Evolutionary conservation across 1,140 invertebrate genomes (phyloP).

Genomic region (Geopemphigus sp.): DNA sequence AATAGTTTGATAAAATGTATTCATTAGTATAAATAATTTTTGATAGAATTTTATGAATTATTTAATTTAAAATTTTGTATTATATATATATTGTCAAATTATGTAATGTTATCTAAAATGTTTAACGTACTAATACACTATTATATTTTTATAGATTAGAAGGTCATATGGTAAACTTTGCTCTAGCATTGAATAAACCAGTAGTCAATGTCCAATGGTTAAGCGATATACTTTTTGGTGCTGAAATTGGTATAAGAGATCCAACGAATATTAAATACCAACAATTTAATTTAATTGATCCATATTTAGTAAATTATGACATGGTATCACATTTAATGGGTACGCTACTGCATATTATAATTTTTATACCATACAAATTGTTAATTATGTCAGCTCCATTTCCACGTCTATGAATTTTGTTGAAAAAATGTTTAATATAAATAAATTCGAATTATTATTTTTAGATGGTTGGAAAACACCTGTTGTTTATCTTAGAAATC

Average conservation of each 20-base stretch:
- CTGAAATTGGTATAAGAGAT: constrained; percentile 75
- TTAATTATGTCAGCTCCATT: background rate
- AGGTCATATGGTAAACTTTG: constrained; percentile 82
- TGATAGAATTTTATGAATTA: too few species aligned
- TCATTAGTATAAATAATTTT: too few species aligned
- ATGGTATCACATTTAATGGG: constrained; percentile 87
- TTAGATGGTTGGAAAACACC: constrained; percentile 27
- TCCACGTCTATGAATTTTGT: too few species aligned
- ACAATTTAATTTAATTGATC: constrained; percentile 74
- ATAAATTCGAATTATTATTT: background rate
- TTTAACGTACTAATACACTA: constrained; percentile 56
- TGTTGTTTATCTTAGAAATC: background rate
- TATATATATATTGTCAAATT: too few species aligned
- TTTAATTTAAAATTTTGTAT: too few species aligned
- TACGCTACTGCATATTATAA: constrained; percentile 59
- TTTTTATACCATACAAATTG: background rate
- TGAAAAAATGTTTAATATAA: too few species aligned
- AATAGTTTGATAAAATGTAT: too few species aligned
- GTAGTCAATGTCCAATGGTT: constrained; percentile 92
- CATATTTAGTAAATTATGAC: constrained; percentile 83
- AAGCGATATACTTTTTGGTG: constrained; percentile 87
- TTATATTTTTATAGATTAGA: constrained; percentile 65
- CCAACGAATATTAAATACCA: constrained; percentile 77
- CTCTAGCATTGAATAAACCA: constrained; percentile 80
- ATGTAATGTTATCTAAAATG: background rate